Percentiles rank a stretch among this genome's conserved stretches.
phyloP scores from a whole-genome alignment of 1,140 invertebrate species.

The Leptoteleia sp. region DNA sequence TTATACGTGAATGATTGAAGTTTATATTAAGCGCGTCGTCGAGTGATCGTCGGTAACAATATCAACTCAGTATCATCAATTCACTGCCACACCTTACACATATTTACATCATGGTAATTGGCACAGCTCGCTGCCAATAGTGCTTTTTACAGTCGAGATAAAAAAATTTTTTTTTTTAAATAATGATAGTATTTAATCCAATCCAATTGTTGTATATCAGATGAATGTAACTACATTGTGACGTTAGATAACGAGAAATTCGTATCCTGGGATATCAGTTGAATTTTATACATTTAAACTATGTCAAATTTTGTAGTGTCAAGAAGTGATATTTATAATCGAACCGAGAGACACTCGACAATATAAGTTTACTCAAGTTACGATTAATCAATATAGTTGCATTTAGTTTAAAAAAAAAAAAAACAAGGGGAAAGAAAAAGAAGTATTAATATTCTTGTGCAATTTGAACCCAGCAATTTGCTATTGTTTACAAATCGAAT shows the following conservation, averaged over 20 bases:
- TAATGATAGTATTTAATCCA: conserved; percentile 17
- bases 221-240: background rate
- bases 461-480: too few species aligned
- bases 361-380: background rate
- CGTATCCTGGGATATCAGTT: background rate
- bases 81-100: conserved; percentile 34
- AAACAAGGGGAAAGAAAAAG: too few species aligned
- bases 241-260: background rate
- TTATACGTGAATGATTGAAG: too few species aligned
- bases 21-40: too few species aligned
- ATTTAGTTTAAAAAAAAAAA: too few species aligned
- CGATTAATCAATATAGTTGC: too few species aligned
- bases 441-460: too few species aligned
- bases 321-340: conserved; percentile 5
- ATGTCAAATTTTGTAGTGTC: conserved; percentile 1
- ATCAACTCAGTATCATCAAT: conserved; percentile 1
- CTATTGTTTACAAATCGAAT: too few species aligned
- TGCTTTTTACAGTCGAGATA: conserved; percentile 27
- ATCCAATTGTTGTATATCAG: background rate
- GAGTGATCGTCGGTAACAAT: too few species aligned
- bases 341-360: background rate
- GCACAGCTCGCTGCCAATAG: conserved; percentile 24
- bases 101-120: conserved; percentile 37
- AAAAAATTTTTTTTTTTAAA: too few species aligned
- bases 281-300: background rate